Evolutionary conservation across 2,888 invertebrate species (phyloP), one percentile per base, ranked within the genome.

Genomic region (Euspilapteryx auroguttella): DNA sequence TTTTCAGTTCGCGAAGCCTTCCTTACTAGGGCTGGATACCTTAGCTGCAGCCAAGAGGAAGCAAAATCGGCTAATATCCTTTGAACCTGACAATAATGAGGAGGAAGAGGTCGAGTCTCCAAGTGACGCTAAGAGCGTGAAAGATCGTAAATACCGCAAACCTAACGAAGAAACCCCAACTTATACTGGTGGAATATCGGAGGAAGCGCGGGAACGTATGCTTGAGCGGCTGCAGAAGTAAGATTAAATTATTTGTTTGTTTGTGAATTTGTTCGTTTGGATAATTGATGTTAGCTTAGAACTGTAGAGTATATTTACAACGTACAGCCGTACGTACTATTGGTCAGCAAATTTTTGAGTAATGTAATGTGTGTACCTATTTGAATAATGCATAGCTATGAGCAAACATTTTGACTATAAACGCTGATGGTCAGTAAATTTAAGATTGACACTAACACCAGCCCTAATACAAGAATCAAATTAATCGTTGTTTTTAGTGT

Each of bases 101-200:
- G 53, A 48, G 7, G 59, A 55, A 13, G 48, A 41, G 22, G 46
- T 41, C 6, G 51, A 46, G n/a, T 45, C 39, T 7, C 44, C 42
- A 34, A 45, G 32, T 33, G 57, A 41, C 10, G 42, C 48, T 23
- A 40, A 48, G 21, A 40, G 33, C 14, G 43, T 33, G 1, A 62
- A 57, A 37, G 65, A 59, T 34, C 78, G 89, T 25, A 86, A 89
- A 53, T 90, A 94, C 47, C 81, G 96, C 26, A 79, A 82, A 27
- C 79, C 85, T 8, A 82, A 86, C 42, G 87, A 87, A 44, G 96
- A 97, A 66, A 96, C 96, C 1, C 97, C 97, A 0, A 90, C 95
- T 0, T 86, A 96, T 48, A 94, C 95, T 0, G 96, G 95, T 3
- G 96, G 96, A 4, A 87, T 96, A 12, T 89, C 89, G 14, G 82